Evolutionary conservation across 2,888 invertebrate genomes (phyloP), one percentile per base, ranked within the genome.

Genomic region (Sesamia inferens): DNA sequence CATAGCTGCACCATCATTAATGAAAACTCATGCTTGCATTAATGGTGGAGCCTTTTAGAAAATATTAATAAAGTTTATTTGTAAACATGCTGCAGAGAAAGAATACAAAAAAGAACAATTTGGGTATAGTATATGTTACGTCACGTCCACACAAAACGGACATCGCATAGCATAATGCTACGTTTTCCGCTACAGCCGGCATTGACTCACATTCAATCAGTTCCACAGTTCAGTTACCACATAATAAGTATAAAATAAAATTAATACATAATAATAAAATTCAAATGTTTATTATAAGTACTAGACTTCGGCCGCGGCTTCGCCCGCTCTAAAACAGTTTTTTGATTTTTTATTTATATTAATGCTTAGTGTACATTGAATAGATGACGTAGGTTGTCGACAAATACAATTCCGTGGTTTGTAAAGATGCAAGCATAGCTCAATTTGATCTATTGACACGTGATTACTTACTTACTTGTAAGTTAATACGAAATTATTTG

Each of bases 1-100:
- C 31, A 31, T 31, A 31, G 31, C 3, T 31, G 31, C 31, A 31
- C 31, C 31, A 31, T 31, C 31, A 31, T 31, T 31, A 31, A 62
- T 61, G 54, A 55, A 31, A 31, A 31, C 31, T 31, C 31, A 31
- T 31, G 71, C 3, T 19, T 78, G 57, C 14, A 54, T 54, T 31
- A 14, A 14, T 54, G 14, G 14, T 31, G 19, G 16, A n/a, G 10
- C 10, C 5, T 66, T 66, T 66, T 48, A 5, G n/a, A 63, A 69
- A 51, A 39, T 24, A 3, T 19, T 47, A 19, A 19, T 24, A 6
- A n/a, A n/a, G 10, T 51, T 51, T 51, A 54, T n/a, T 51, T 51
- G 51, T 19, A 51, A n/a, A n/a, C n/a, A n/a, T n/a, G n/a, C n/a
- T n/a, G 51, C 51, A 51, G n/a, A 51, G 19, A 51, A 51, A 51